Base-by-base conservation (phyloP, 2,888 invertebrate genomes). In the Tipula lateralis region DNA sequence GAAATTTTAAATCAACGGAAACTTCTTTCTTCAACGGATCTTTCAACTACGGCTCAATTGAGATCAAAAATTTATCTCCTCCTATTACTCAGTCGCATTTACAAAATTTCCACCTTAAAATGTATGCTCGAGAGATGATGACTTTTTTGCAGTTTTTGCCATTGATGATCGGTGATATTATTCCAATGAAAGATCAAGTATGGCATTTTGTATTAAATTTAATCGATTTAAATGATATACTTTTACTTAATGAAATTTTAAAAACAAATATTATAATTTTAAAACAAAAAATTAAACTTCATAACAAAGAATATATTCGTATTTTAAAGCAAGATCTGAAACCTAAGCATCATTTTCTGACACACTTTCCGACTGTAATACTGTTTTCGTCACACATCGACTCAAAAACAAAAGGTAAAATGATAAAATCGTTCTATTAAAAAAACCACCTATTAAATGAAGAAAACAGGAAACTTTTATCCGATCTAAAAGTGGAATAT, bases 281-380 rank as follows among this genome's bases (percentile, higher is more conserved):
- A 66, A 66, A 66, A 66, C 4, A 32, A 32, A 32, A 32, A 32
- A 32, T 32, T 32, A 32, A 32, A 32, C 6, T 5, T 32, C 32
- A 32, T 6, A 5, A 32, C 6, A 5, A 3, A 6, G 32, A 32
- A 32, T 32, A 39, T 9, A 5, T 39, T 12, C 36, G 36, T 39
- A 5, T 86, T 29, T 86, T 85, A 50, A 84, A 84, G 9, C 84
- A 84, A 29, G 84, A 80, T 12, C 84, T 86, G 7, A 86, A 86
- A 80, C 85, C 86, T 13, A 86, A 86, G 50, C 84, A 84, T 84
- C 86, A 85, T 83, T 84, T 85, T 19, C 83, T 86, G 29, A 84
- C 66, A n/a, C 85, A 86, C 84, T 86, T 85, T 39, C 85, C 85
- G 32, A 85, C 85, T 16, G 84, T 85, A 50, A 84, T 86, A 44